These are phyloP conservation scores for Misgurnus anguillicaudatus DNA, from an alignment of 2,113 vertebrate species.

Conservation along the genomic window DNA sequence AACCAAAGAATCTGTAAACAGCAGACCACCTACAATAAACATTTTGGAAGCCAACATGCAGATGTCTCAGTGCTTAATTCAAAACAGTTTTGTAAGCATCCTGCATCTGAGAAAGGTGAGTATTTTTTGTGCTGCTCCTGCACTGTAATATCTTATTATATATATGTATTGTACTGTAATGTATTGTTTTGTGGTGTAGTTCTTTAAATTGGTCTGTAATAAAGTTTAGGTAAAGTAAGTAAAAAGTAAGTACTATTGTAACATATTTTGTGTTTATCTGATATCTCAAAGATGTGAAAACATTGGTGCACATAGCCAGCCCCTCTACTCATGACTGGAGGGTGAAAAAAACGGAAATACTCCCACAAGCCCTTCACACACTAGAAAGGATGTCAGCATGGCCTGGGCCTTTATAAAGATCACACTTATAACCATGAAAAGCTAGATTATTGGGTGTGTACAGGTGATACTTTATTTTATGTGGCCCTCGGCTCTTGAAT, in stretches of 20 bases:
- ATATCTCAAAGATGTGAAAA: slow-evolving; percentile 40
- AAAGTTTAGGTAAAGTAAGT: no score
- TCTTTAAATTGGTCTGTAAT: no score
- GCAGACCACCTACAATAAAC: slow-evolving; percentile 70
- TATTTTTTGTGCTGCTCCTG: neutral
- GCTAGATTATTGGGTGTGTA: neutral
- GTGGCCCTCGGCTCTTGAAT: no score
- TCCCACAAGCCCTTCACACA: neutral
- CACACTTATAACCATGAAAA: neutral
- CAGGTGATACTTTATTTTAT: neutral
- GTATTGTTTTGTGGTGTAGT: no score
- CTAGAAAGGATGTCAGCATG: slow-evolving; percentile 55
- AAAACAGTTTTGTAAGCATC: slow-evolving; percentile 59
- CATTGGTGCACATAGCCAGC: slow-evolving; percentile 35
- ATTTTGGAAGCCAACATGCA: slow-evolving; percentile 67
- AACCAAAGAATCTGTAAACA: slow-evolving; percentile 65
- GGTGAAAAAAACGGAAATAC: slow-evolving; percentile 23
- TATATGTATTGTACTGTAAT: no score
- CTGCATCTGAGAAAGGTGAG: slow-evolving; percentile 68
- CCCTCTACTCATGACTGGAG: slow-evolving; percentile 23
- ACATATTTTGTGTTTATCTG: no score
- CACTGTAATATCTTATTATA: no score
- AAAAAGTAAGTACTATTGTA: no score
- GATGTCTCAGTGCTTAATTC: slow-evolving; percentile 67
- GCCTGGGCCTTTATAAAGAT: slow-evolving; percentile 55